phyloP scores from a whole-genome alignment of 2,888 invertebrate species.

The Dryobotodes eremita region DNA sequence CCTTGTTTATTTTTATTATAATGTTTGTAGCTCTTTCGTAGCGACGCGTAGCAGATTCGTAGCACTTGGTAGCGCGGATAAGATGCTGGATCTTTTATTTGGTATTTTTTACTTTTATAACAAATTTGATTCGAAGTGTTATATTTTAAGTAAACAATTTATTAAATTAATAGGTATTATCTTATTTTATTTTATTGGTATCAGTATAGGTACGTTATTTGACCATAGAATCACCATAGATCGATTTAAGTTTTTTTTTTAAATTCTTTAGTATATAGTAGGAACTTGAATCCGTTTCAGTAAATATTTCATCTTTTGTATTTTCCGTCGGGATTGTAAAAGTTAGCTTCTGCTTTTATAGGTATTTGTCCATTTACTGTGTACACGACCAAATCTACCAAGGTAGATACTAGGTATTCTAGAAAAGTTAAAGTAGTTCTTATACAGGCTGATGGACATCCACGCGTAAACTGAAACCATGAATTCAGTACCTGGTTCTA shows the following conservation, averaged over 20 bases:
- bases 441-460: background rate
- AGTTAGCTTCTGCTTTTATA: background rate
- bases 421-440: background rate
- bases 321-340: background rate
- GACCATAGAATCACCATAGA: background rate
- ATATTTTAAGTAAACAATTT: background rate
- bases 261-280: too few relatives aligned
- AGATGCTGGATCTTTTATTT: too few relatives aligned
- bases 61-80: background rate
- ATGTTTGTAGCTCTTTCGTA: conserved; percentile 25
- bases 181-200: background rate
- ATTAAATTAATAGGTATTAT: background rate
- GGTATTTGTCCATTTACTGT: background rate
- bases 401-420: background rate
- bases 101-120: background rate
- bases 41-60: conserved; percentile 32
- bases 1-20: too few relatives aligned
- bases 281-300: background rate
- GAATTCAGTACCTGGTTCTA: background rate
- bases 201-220: background rate
- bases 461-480: background rate
- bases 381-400: background rate
- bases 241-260: too few relatives aligned
- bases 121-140: background rate
- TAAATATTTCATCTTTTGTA: background rate